These are phyloP conservation scores for Patella ulyssiponensis DNA, from an alignment of 2,888 invertebrate species.

Conservation along the genomic window DNA sequence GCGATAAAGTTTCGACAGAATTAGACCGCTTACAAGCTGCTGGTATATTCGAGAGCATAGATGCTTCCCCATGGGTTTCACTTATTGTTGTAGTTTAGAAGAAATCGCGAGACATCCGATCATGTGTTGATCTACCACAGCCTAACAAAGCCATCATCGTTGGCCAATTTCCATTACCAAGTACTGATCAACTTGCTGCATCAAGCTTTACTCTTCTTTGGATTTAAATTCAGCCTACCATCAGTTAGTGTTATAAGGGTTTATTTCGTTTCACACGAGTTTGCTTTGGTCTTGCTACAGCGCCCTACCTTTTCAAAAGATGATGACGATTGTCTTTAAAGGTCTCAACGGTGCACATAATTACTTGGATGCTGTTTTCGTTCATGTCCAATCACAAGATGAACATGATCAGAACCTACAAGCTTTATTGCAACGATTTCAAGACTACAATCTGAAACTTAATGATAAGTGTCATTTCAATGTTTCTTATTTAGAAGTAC, in stretches of 20 bases:
- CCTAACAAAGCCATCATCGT: slow-evolving; percentile 8
- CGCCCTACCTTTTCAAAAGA: background rate
- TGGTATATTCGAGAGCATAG: slow-evolving; percentile 17
- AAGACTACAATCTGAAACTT: background rate
- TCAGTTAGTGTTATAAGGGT: background rate
- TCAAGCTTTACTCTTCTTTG: background rate
- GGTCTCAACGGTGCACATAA: too few species aligned
- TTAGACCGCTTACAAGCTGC: background rate
- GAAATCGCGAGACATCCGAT: background rate
- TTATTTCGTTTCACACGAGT: background rate
- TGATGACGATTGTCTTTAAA: background rate
- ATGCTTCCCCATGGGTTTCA: background rate
- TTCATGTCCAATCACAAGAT: background rate
- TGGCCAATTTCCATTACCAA: too few species aligned
- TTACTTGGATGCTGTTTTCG: too few species aligned
- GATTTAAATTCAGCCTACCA: slow-evolving; percentile 8
- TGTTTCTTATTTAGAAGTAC: background rate
- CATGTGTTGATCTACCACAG: slow-evolving; percentile 15
- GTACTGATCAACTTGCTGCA: background rate
- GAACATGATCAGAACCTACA: slow-evolving; percentile 3
- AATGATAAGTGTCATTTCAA: slow-evolving; percentile 2
- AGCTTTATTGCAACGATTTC: background rate
- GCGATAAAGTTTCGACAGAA: slow-evolving; percentile 3
- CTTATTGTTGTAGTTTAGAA: too few species aligned
- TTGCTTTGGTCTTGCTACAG: slow-evolving; percentile 1